A percentile compares a stretch with the other conserved stretches of the same genome.
phyloP scores from a whole-genome alignment of 2,113 vertebrate species.

The Pristiophorus japonicus region DNA sequence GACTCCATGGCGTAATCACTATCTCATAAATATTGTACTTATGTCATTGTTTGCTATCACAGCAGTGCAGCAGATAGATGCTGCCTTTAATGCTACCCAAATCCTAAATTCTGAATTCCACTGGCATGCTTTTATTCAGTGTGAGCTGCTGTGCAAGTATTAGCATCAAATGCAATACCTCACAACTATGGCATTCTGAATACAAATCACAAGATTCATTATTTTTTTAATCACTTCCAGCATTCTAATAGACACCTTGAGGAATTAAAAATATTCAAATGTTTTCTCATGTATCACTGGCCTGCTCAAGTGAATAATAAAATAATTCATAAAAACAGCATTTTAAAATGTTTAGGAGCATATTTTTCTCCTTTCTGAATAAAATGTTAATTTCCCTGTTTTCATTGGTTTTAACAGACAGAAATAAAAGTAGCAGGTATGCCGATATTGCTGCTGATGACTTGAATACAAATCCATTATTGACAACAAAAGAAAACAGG shows the following conservation, averaged over 20 bases:
- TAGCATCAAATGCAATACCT: constrained; percentile 21
- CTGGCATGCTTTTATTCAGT: constrained; percentile 17
- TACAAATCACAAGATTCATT: constrained; percentile 30
- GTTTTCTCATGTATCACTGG: neutral
- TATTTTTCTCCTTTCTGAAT: neutral
- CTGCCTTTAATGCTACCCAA: constrained; percentile 27
- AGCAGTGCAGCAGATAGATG: neutral
- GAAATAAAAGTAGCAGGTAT: neutral
- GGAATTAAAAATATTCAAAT: constrained; percentile 30
- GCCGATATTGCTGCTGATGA: neutral
- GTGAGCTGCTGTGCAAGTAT: constrained; percentile 4
- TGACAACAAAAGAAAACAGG: neutral
- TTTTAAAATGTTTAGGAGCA: neutral
- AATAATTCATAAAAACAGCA: constrained; percentile 22
- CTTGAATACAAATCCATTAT: neutral
- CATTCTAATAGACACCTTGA: neutral
- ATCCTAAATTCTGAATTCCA: constrained; percentile 21
- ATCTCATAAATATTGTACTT: constrained; percentile 21
- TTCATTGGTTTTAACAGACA: neutral
- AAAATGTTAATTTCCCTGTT: neutral
- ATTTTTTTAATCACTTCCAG: constrained; percentile 15
- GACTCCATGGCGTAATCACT: neutral
- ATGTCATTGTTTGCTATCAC: constrained; percentile 25
- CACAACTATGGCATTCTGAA: constrained; percentile 24
- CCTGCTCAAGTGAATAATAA: neutral